Conservation (phyloP, 2,888 invertebrate species). For the Tipula confusa region DNA sequence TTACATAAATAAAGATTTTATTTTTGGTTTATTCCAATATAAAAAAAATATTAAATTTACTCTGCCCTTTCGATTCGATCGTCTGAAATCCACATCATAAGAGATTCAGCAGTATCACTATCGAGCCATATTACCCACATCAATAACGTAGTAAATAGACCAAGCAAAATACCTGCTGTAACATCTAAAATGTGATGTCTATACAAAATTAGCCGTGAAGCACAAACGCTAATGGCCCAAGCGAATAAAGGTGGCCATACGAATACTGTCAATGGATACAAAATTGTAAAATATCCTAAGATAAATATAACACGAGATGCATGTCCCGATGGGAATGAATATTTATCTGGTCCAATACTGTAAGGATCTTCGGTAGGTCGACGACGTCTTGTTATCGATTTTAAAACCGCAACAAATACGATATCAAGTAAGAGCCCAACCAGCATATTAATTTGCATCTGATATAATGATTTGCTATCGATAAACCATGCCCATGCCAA, state of each 20-base stretch:
- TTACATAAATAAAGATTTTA: no score
- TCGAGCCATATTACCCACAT: constrained; percentile 60
- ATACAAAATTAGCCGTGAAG: constrained; percentile 76
- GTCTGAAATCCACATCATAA: constrained; percentile 29
- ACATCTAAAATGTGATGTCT: constrained; percentile 88
- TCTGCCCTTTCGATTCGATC: neutral
- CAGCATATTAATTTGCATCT: constrained; percentile 81
- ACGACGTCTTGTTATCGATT: constrained; percentile 71
- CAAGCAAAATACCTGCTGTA: constrained; percentile 67
- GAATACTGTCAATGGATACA: constrained; percentile 59
- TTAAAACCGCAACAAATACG: constrained; percentile 67
- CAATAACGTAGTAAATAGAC: constrained; percentile 64
- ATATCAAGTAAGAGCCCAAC: constrained; percentile 76
- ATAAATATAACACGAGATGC: constrained; percentile 78
- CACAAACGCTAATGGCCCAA: constrained; percentile 70
- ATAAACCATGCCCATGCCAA: constrained; percentile 73
- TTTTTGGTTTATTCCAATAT: no score
- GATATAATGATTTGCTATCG: constrained; percentile 63
- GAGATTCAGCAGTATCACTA: neutral
- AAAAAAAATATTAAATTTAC: neutral
- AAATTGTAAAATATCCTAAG: constrained; percentile 63
- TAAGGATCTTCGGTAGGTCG: constrained; percentile 71
- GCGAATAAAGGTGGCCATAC: constrained; percentile 61
- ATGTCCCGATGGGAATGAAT: constrained; percentile 86
- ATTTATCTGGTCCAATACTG: constrained; percentile 74